Conservation (phyloP, 2,113 vertebrate species). For the Crotalus viridis region DNA sequence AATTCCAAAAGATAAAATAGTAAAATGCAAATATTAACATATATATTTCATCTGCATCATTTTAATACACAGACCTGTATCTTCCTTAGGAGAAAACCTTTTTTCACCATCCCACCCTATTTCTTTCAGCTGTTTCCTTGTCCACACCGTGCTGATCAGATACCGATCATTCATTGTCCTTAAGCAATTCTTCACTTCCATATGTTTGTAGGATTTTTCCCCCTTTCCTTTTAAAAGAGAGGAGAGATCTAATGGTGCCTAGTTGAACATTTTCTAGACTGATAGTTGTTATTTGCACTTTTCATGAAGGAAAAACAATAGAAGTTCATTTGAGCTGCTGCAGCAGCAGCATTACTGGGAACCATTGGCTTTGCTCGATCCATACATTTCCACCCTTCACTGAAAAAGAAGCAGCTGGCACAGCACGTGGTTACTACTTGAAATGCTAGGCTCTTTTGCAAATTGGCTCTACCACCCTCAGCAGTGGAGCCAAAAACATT, state of each 20-base stretch:
- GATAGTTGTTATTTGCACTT: neutral
- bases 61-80: neutral
- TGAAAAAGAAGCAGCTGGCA: neutral
- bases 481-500: neutral
- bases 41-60: neutral
- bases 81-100: too few relatives aligned
- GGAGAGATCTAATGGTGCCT: neutral
- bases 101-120: neutral
- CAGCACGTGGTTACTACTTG: too few relatives aligned
- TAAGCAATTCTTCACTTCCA: neutral
- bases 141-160: neutral
- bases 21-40: neutral
- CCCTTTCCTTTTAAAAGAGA: neutral
- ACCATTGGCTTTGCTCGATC: neutral
- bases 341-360: neutral
- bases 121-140: neutral
- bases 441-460: neutral
- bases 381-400: neutral
- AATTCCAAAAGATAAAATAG: neutral
- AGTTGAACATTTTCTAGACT: neutral
- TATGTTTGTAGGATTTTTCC: neutral
- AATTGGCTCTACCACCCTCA: neutral
- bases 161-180: neutral
- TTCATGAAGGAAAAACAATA: neutral
- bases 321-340: neutral